Percentiles rank a stretch among this genome's conserved stretches.
Evolutionary conservation across 1,140 invertebrate genomes (phyloP).

Genomic region (Leptinotarsa undecemlineata): DNA sequence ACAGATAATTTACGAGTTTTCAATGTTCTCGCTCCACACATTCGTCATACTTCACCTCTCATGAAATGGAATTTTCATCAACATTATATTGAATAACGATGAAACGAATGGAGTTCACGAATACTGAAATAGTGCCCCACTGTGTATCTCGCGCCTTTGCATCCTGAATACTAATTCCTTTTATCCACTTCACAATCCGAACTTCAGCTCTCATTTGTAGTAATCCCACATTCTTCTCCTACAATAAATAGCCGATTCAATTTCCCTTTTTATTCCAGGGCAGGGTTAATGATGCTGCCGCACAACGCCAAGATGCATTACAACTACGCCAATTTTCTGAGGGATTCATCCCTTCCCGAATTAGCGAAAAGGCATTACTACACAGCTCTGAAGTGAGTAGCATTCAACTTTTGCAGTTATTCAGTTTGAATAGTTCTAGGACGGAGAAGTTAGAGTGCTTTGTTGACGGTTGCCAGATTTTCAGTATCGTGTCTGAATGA

Average conservation of each 20-base stretch:
- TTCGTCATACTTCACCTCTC: too few relatives aligned
- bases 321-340: constrained; percentile 86
- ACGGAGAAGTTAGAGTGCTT: too few relatives aligned
- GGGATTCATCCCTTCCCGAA: constrained; percentile 72
- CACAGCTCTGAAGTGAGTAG: constrained; percentile 76
- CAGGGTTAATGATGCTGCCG: constrained; percentile 77
- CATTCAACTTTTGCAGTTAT: constrained; percentile 16
- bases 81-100: too few relatives aligned
- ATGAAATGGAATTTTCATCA: too few relatives aligned
- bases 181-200: not conserved
- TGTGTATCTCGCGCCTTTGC: too few relatives aligned
- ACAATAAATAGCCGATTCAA: not conserved
- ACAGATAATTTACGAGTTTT: too few relatives aligned
- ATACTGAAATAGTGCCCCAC: too few relatives aligned
- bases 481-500: too few relatives aligned
- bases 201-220: constrained; percentile 3
- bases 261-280: constrained; percentile 61
- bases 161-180: not conserved
- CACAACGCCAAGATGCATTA: constrained; percentile 91
- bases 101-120: too few relatives aligned
- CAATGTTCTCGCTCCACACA: too few relatives aligned
- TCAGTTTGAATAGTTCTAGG: too few relatives aligned
- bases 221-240: constrained; percentile 1
- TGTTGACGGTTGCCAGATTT: too few relatives aligned
- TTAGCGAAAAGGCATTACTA: constrained; percentile 79